Conservation (phyloP, 2,888 invertebrate genomes). For the Orthosia cruda region DNA sequence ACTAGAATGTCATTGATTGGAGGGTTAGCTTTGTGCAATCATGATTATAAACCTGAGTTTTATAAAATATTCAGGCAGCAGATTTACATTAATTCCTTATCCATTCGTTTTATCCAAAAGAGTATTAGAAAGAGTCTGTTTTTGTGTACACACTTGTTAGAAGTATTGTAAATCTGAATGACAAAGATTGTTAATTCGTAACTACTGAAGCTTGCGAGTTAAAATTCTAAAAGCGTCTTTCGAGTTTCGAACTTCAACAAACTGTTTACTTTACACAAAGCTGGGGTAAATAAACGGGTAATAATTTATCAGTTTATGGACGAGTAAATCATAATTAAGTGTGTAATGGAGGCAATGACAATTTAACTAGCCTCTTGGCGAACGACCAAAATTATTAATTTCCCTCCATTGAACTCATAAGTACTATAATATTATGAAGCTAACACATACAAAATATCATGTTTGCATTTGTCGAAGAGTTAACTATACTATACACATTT, state of each 20-base stretch:
- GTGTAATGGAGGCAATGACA: conserved; percentile 48
- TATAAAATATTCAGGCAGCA: too few relatives aligned
- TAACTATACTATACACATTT: too few relatives aligned
- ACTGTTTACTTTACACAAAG: conserved; percentile 1
- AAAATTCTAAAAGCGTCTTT: neutral
- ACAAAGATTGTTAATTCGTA: neutral
- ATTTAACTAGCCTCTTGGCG: conserved; percentile 41
- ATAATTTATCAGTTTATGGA: conserved; percentile 23
- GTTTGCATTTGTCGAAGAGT: too few relatives aligned
- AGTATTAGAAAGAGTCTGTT: too few relatives aligned
- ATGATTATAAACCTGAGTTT: too few relatives aligned
- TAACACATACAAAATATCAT: too few relatives aligned
- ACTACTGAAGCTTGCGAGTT: neutral
- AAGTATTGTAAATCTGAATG: too few relatives aligned
- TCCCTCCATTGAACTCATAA: conserved; percentile 17
- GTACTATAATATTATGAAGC: neutral
- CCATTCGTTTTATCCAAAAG: too few relatives aligned
- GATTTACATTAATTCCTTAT: too few relatives aligned
- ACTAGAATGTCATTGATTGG: too few relatives aligned
- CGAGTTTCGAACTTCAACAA: neutral
- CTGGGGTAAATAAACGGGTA: neutral
- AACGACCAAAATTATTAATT: conserved; percentile 34
- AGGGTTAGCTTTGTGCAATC: too few relatives aligned
- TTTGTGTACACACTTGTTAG: too few relatives aligned
- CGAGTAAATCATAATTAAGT: conserved; percentile 46